Percentiles rank a stretch among this genome's conserved stretches.
These are phyloP conservation scores for Lysiphlebus fabarum DNA, from an alignment of 1,140 invertebrate species.

Conservation along the genomic window DNA sequence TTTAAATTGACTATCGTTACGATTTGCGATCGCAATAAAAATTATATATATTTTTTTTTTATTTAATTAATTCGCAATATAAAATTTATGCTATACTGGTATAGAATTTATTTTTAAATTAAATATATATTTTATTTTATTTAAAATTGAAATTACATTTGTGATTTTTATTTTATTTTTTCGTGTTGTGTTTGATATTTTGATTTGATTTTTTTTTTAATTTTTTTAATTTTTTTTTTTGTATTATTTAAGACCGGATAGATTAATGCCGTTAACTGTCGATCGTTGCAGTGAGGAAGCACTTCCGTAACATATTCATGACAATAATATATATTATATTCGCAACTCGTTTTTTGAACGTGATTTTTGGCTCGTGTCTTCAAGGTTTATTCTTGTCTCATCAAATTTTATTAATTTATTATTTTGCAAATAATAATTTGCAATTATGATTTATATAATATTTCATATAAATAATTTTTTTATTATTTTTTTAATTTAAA, in stretches of 20 bases:
- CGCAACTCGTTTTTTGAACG: slow-evolving; percentile 16
- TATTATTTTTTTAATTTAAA: too few species aligned
- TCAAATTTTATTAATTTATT: background rate
- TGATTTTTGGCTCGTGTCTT: slow-evolving; percentile 19
- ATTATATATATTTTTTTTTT: too few species aligned
- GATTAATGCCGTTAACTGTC: slow-evolving; percentile 17
- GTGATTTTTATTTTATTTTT: too few species aligned
- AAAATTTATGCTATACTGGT: too few species aligned
- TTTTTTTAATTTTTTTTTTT: background rate
- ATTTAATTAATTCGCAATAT: too few species aligned
- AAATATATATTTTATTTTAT: too few species aligned
- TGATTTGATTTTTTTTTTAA: background rate
- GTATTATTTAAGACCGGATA: slow-evolving; percentile 15
- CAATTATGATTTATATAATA: too few species aligned
- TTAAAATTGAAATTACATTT: too few species aligned
- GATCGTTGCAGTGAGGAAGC: slow-evolving; percentile 18
- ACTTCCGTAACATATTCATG: slow-evolving; percentile 17
- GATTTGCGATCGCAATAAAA: background rate
- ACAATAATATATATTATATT: slow-evolving; percentile 14
- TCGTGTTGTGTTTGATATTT: too few species aligned
- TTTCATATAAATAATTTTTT: too few species aligned
- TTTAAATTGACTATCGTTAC: slow-evolving; percentile 26
- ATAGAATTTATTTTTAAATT: too few species aligned
- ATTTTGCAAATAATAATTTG: background rate
- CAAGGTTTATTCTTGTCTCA: background rate